Evolutionary conservation across 2,113 vertebrate species (phyloP).

Genomic region (Poecile atricapillus): DNA sequence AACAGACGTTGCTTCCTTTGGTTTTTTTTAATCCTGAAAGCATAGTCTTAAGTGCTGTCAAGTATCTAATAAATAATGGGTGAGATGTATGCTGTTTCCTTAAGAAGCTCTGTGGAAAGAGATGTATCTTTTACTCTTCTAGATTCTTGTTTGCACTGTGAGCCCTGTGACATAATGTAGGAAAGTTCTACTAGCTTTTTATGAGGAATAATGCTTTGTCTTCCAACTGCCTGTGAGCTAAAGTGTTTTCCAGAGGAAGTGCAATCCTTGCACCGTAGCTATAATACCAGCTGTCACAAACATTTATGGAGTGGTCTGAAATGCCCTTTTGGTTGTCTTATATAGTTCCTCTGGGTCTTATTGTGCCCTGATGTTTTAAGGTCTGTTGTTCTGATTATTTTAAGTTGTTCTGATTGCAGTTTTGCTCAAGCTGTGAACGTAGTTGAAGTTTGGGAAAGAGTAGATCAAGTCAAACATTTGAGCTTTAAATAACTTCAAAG

Average conservation of each 20-base stretch:
- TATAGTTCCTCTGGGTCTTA: background rate
- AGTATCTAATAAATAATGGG: slow-evolving; percentile 56
- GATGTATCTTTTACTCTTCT: background rate
- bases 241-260: background rate
- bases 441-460: background rate
- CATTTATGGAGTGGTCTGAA: background rate
- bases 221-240: background rate
- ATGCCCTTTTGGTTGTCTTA: background rate
- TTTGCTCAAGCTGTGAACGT: background rate
- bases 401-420: background rate
- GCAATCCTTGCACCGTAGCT: background rate
- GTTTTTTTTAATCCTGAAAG: background rate
- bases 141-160: background rate
- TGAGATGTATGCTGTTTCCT: slow-evolving; percentile 1
- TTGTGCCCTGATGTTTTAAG: background rate
- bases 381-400: background rate
- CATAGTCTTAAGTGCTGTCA: slow-evolving; percentile 30
- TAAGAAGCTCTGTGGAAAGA: background rate
- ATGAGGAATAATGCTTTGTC: background rate
- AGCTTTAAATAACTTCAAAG: slow-evolving; percentile 35
- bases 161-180: background rate
- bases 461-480: background rate
- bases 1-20: slow-evolving; percentile 17
- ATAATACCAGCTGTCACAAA: background rate
- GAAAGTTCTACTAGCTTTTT: background rate